Evolutionary conservation across 2,797 vertebrate species (phyloP).

Genomic region (Arctocebus calabarensis): DNA sequence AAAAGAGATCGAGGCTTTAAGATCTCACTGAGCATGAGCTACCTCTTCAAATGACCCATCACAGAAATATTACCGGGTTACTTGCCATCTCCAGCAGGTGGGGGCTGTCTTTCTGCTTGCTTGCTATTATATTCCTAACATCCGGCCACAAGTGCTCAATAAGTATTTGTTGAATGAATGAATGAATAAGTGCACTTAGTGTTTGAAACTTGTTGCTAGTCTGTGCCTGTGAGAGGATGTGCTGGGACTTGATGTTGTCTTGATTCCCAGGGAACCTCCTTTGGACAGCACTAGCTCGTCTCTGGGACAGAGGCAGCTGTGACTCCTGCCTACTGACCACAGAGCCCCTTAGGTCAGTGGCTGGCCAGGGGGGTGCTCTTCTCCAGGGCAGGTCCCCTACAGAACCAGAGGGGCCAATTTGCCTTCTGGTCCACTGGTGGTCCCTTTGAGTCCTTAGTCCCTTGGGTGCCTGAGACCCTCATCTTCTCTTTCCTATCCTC

Average conservation of each 20-base stretch:
- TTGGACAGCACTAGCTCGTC: neutral
- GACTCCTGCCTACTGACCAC: neutral
- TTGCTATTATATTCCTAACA: neutral
- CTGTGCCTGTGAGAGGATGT: neutral
- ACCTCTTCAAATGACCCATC: neutral
- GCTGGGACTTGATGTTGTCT: neutral
- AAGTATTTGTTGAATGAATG: conserved; percentile 78
- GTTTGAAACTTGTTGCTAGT: neutral
- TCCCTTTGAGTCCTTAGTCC: neutral
- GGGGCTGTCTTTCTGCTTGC: neutral
- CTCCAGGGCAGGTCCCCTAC: neutral
- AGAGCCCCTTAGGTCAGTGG: neutral
- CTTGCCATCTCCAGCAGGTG: neutral
- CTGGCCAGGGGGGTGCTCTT: neutral
- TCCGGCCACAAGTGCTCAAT: conserved; percentile 8
- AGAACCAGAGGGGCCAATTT: neutral
- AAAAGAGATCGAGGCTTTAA: neutral
- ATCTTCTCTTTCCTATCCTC: neutral
- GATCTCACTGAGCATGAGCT: neutral
- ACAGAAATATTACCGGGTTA: neutral
- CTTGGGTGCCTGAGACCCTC: neutral
- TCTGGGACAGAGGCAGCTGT: neutral
- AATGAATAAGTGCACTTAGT: neutral
- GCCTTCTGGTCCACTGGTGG: neutral
- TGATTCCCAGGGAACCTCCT: neutral